These are phyloP conservation scores for Agonopterix subpropinquella DNA, from an alignment of 2,888 invertebrate species.

Conservation along the genomic window DNA sequence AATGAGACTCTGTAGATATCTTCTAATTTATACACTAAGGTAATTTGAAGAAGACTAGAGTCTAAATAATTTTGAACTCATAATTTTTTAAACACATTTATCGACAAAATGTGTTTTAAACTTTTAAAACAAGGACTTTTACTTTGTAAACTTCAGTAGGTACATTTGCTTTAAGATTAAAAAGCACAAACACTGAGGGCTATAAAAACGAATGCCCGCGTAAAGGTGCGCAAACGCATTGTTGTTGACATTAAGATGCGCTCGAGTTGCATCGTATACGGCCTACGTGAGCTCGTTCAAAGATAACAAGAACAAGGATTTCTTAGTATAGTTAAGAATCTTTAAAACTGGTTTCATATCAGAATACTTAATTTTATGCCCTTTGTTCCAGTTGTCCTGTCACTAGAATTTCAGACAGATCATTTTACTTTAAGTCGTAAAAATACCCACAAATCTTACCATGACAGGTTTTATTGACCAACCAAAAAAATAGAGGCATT, in stretches of 20 bases:
- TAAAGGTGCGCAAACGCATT: constrained; percentile 34
- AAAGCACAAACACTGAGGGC: not conserved
- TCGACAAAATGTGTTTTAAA: too few species aligned
- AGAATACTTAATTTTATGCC: constrained; percentile 5
- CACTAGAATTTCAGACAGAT: not conserved
- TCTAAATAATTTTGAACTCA: too few species aligned
- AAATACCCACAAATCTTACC: too few species aligned
- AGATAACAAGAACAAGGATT: constrained; percentile 30
- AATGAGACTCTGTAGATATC: too few species aligned
- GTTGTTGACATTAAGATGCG: constrained; percentile 31
- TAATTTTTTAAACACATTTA: too few species aligned
- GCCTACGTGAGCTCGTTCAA: constrained; percentile 15
- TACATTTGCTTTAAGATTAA: constrained; percentile 6
- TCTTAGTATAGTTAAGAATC: constrained; percentile 35
- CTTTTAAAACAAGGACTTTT: too few species aligned
- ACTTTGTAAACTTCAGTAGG: constrained; percentile 13
- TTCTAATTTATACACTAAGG: too few species aligned
- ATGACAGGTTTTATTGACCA: too few species aligned
- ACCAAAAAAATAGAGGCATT: too few species aligned
- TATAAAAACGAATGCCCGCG: constrained; percentile 35
- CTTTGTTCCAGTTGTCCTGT: not conserved
- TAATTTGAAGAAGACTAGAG: too few species aligned
- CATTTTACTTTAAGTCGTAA: too few species aligned
- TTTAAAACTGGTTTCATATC: constrained; percentile 20
- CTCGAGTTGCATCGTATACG: constrained; percentile 15